A percentile compares a stretch with the other conserved stretches of the same genome.
Evolutionary conservation across 64 coral and sea anemone genomes (phyloP).

Genomic region (Exaiptasia diaphana): DNA sequence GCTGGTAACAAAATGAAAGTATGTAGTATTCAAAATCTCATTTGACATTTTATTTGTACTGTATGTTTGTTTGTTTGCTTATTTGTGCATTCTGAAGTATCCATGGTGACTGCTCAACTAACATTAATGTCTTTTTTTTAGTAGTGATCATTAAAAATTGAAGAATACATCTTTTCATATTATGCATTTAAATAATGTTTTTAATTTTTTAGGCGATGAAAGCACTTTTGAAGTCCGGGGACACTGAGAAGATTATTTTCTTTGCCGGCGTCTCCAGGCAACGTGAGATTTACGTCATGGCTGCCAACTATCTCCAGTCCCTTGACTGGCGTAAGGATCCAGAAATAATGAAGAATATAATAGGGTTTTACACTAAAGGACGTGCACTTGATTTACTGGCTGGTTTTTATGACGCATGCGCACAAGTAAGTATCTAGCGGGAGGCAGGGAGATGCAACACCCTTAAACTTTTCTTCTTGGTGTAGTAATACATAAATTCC

Average conservation of each 20-base stretch:
- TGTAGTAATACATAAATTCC: too few relatives aligned
- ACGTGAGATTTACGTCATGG: constrained; percentile 97
- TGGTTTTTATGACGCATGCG: constrained; percentile 92
- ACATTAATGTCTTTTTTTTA: too few relatives aligned
- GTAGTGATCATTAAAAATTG: too few relatives aligned
- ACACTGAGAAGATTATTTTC: constrained; percentile 98
- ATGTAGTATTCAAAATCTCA: background rate
- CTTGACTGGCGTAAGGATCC: constrained; percentile 97
- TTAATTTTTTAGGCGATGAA: constrained; percentile 82
- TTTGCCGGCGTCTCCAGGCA: constrained; percentile 94
- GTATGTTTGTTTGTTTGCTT: too few relatives aligned
- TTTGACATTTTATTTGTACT: too few relatives aligned
- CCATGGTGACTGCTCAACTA: too few relatives aligned
- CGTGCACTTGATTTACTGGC: constrained; percentile 73
- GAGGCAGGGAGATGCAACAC: too few relatives aligned
- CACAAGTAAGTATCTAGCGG: constrained; percentile 67
- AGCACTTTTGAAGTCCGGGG: constrained; percentile 89
- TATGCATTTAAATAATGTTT: too few relatives aligned
- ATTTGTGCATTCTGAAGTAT: background rate
- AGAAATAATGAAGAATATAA: constrained; percentile 98
- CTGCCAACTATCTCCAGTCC: constrained; percentile 94
- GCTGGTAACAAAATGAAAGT: constrained; percentile 99
- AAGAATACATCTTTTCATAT: too few relatives aligned
- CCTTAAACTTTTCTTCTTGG: too few relatives aligned
- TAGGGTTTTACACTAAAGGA: constrained; percentile 94